These are phyloP conservation scores for Bilobella aurantiaca DNA, from an alignment of 1,140 invertebrate species.

Conservation along the genomic window DNA sequence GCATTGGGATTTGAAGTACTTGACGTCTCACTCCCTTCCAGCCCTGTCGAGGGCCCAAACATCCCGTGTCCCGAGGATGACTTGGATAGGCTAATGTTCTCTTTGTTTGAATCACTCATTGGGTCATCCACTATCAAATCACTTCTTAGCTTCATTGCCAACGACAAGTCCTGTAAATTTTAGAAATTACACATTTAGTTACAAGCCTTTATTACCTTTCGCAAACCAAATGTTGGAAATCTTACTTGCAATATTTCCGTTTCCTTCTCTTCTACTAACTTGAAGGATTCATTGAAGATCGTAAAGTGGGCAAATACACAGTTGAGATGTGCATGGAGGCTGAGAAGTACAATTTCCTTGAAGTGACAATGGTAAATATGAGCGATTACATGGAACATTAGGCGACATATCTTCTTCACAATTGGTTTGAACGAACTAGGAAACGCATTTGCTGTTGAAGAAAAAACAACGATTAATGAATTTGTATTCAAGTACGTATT, in stretches of 20 bases:
- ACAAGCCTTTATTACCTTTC: not conserved
- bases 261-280: slow-evolving; percentile 88
- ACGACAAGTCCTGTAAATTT: slow-evolving; percentile 31
- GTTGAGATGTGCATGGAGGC: slow-evolving; percentile 87
- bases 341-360: slow-evolving; percentile 80
- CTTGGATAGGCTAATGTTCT: slow-evolving; percentile 27
- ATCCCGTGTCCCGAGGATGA: slow-evolving; percentile 14
- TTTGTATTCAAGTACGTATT: no score
- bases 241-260: slow-evolving; percentile 74
- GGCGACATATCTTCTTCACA: slow-evolving; percentile 88
- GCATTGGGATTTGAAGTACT: not conserved
- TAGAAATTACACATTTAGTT: not conserved
- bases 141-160: slow-evolving; percentile 33
- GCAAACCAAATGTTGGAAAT: not conserved
- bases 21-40: no score
- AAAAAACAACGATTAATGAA: slow-evolving; percentile 27
- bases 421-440: slow-evolving; percentile 85
- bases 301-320: slow-evolving; percentile 93
- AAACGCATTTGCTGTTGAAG: slow-evolving; percentile 78
- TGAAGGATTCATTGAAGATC: slow-evolving; percentile 70
- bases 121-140: slow-evolving; percentile 32
- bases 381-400: slow-evolving; percentile 94
- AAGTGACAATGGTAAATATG: slow-evolving; percentile 97
- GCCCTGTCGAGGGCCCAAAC: not conserved
- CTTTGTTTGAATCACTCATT: slow-evolving; percentile 34